Conservation (phyloP, 1,140 invertebrate species). For the Sminthurides bifidus region DNA sequence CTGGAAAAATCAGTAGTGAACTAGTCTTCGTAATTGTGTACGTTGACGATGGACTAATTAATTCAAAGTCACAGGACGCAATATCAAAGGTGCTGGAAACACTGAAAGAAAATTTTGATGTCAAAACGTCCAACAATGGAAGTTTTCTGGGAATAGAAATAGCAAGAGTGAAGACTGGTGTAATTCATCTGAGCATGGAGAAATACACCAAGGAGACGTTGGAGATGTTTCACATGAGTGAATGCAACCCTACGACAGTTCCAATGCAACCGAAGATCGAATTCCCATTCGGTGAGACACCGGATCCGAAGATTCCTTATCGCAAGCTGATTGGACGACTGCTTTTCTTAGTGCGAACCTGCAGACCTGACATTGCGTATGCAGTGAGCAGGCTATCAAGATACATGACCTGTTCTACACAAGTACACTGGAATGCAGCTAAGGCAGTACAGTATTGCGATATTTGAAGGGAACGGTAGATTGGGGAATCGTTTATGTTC, state of each 20-base stretch:
- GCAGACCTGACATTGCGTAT: conserved; percentile 14
- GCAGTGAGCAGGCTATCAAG: conserved; percentile 23
- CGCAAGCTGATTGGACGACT: conserved; percentile 12
- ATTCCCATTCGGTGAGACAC: neutral
- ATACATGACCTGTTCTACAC: conserved; percentile 15
- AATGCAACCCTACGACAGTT: conserved; percentile 12
- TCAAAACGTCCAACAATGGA: neutral
- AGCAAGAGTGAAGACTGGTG: conserved; percentile 31
- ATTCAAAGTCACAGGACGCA: neutral
- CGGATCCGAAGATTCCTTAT: neutral
- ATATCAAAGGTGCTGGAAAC: neutral
- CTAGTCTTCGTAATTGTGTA: conserved; percentile 35
- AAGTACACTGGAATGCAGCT: conserved; percentile 28
- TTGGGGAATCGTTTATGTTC: conserved; percentile 13
- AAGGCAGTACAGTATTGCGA: conserved; percentile 32
- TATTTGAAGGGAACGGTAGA: conserved; percentile 31
- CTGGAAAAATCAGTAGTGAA: conserved; percentile 16
- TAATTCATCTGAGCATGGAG: conserved; percentile 17
- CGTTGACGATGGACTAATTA: conserved; percentile 38
- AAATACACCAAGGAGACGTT: conserved; percentile 4
- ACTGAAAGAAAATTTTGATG: neutral
- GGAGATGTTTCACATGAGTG: conserved; percentile 12
- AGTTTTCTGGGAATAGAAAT: conserved; percentile 34
- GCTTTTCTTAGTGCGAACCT: conserved; percentile 4
- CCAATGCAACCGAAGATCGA: conserved; percentile 12